These are phyloP conservation scores for Discoglossus pictus DNA, from an alignment of 2,797 vertebrate species.

Conservation along the genomic window DNA sequence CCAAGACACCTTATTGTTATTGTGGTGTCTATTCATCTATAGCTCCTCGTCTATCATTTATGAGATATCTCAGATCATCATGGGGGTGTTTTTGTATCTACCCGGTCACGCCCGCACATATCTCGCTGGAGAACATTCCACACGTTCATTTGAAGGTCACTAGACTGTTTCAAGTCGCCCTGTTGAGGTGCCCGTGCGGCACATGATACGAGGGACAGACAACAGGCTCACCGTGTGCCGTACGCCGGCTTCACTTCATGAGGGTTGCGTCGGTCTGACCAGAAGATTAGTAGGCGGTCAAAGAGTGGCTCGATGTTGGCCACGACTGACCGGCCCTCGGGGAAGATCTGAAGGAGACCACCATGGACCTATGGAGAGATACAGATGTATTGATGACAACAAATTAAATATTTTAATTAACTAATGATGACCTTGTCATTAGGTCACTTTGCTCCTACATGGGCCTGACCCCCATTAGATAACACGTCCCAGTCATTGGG, in stretches of 20 bases:
- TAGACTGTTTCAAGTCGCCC: too few relatives aligned
- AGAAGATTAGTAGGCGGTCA: constrained; percentile 86
- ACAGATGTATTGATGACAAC: not conserved
- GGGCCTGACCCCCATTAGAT: not conserved
- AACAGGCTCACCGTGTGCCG: constrained; percentile 76
- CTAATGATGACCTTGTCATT: not conserved
- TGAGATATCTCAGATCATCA: too few relatives aligned
- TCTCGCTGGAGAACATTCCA: too few relatives aligned
- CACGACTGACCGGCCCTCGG: constrained; percentile 81
- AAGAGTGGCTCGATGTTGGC: constrained; percentile 86
- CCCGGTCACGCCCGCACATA: too few relatives aligned
- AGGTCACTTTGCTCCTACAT: not conserved
- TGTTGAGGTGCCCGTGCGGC: not conserved
- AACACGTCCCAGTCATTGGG: not conserved
- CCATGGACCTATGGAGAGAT: constrained; percentile 83
- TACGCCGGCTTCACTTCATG: constrained; percentile 90
- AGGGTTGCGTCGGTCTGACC: constrained; percentile 90
- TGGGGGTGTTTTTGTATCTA: too few relatives aligned
- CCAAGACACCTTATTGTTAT: too few relatives aligned
- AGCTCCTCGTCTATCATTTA: too few relatives aligned
- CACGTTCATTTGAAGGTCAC: too few relatives aligned
- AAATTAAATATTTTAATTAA: not conserved
- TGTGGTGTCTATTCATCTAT: too few relatives aligned
- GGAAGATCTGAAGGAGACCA: constrained; percentile 86
- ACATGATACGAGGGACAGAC: not conserved